Evolutionary conservation across 2,113 vertebrate genomes (phyloP).

Genomic region (Saccopteryx bilineata): DNA sequence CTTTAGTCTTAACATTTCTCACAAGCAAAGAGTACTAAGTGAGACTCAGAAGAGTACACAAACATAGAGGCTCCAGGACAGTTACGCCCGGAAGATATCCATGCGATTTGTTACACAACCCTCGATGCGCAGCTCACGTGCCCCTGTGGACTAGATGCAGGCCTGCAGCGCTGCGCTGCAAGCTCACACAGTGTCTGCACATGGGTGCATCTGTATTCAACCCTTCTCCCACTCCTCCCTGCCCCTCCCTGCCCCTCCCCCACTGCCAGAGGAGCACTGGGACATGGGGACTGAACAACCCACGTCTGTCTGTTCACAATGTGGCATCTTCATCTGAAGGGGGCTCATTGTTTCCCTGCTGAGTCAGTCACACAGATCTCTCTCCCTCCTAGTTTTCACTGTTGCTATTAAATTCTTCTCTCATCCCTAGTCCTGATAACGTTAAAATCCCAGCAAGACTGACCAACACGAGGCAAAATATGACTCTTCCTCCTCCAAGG

Average conservation of each 20-base stretch:
- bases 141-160: background rate
- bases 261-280: background rate
- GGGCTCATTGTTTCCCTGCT: background rate
- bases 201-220: background rate
- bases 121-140: fast-evolving
- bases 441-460: slow-evolving; percentile 18
- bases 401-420: background rate
- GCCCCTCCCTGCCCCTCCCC: fast-evolving
- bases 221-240: too few relatives aligned
- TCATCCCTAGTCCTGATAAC: background rate
- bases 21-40: background rate
- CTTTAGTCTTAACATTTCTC: background rate
- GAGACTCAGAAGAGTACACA: background rate
- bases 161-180: background rate
- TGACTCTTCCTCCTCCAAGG: background rate
- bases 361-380: background rate
- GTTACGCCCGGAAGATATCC: background rate
- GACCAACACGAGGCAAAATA: background rate
- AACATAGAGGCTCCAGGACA: background rate
- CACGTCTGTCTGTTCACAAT: background rate
- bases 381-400: slow-evolving; percentile 2
- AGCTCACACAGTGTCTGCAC: fast-evolving
- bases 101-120: fast-evolving
- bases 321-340: background rate
- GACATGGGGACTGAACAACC: background rate